phyloP scores from a whole-genome alignment of 2,888 invertebrate genomes.

The Acanthosepion esculentum region DNA sequence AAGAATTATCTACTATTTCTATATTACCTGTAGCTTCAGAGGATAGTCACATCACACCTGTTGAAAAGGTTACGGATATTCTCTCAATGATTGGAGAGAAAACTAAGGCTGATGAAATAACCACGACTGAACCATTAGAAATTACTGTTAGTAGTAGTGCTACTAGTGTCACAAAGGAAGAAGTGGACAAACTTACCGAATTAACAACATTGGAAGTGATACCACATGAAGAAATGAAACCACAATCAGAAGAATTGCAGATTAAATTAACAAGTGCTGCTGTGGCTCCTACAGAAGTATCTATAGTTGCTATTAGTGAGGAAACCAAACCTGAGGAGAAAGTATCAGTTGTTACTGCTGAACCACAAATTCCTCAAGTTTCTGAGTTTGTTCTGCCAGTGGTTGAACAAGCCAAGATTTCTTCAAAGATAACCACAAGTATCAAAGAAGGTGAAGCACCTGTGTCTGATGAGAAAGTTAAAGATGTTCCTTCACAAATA shows the following conservation, averaged over 20 bases:
- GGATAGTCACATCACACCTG: not conserved
- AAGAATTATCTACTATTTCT: conserved; percentile 24
- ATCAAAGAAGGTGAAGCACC: conserved; percentile 45
- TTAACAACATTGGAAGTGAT: not conserved
- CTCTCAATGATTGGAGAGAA: not conserved
- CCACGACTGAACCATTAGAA: not conserved
- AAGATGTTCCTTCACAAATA: not conserved
- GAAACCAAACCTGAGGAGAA: conserved; percentile 37
- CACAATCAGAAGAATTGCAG: not conserved
- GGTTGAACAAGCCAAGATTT: conserved; percentile 46
- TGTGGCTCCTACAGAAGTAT: not conserved
- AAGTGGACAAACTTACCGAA: not conserved
- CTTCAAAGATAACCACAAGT: conserved; percentile 43
- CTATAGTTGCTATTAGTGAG: not conserved
- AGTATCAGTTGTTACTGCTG: conserved; percentile 40
- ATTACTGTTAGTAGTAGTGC: not conserved
- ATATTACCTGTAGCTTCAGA: not conserved
- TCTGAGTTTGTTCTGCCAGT: conserved; percentile 48
- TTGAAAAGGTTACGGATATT: not conserved
- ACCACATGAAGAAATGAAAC: not conserved
- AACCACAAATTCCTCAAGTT: conserved; percentile 36
- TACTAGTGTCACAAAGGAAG: not conserved
- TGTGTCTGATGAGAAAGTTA: conserved; percentile 45
- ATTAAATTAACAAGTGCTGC: not conserved
- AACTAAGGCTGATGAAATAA: not conserved